Evolutionary conservation across 2,888 invertebrate species (phyloP), one percentile per base, ranked within the genome.

Genomic region (Macaria notata): DNA sequence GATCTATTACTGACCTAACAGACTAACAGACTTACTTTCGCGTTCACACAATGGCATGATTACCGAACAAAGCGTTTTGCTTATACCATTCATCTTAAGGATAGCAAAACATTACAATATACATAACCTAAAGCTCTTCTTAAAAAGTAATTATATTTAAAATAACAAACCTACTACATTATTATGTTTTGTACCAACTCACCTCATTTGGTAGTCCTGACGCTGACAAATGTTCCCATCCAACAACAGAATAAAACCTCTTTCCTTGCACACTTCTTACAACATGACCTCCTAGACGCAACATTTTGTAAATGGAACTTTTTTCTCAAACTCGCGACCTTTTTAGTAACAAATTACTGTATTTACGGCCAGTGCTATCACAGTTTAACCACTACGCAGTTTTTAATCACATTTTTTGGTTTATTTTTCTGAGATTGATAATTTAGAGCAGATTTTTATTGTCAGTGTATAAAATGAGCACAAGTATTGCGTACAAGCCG

Each of bases 201-300:
- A 80, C 79, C 69, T 79, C 73, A 46, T 63, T 56, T 33, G 63
- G 48, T n/a, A 65, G 54, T 46, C 66, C 71, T 0, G 66, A 53
- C 29, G 59, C 69, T n/a, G 65, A 61, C 31, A 56, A 43, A 3
- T 73, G 67, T 45, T 85, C 81, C 64, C 66, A 72, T 7, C 80
- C 79, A 6, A 83, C 61, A 0, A 85, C 75, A 0, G 78, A 78
- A 59, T 79, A 85, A 64, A 70, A 81, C 36, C 84, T 75, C 54
- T 69, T 78, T 9, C 84, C 83, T 47, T 64, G 62, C 31, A 75
- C 63, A 49, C 71, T 70, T 9, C 69, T 79, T 48, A 74, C 57
- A 46, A 71, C 66, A 66, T 70, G 65, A 46, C 70, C 71, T 56
- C 76, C 68, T 36, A 81, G 46, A 55, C 74, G 79, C 65, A 86